Base-by-base conservation (phyloP, 1,140 invertebrate genomes). In the Drosophila tsacasi region DNA sequence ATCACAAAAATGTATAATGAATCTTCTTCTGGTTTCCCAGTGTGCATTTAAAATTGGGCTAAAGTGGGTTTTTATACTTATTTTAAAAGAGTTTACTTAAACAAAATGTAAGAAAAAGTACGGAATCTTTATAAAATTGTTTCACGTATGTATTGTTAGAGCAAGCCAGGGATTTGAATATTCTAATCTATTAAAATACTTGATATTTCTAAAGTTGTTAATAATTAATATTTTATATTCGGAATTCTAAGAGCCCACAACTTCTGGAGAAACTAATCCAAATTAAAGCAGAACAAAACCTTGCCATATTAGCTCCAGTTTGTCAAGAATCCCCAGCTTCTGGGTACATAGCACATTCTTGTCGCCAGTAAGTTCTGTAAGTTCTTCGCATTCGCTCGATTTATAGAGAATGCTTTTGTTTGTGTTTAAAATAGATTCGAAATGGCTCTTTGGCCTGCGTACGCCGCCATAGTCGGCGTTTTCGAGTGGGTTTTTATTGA, bases 401-500 rank as follows among this genome's bases (percentile, higher is more conserved):
- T 78, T 69, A 63, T 72, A 83, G 68, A 64, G 61, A 83, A 78
- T 81, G 69, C 67, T 72, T 89, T 87, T 89, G 77, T 84, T 89
- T 89, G 77, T 79, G 40, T 86, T 76, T 87, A 89, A 89, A 89
- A 89, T 89, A 89, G 81, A 90, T 84, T 78, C 58, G 64, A 62
- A 87, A 78, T 89, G 76, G 81, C 75, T 84, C 81, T 67, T 84
- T 69, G 61, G 76, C 76, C 58, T 71, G 63, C 57, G 74, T 77
- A 49, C 64, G 83, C 49, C 61, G 83, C 83, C 72, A 73, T 83
- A 74, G 80, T 87, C 85, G 76, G 67, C 76, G 67, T 69, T 68
- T 74, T 89, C 81, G 84, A 87, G 83, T 89, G 81, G 84, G 64
- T 74, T 84, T 83, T 89, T 84, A 89, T 89, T 90, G 84, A 84